Percentiles rank a stretch among this genome's conserved stretches.
Evolutionary conservation across 2,113 vertebrate species (phyloP).

Genomic region (Cavia aperea): DNA sequence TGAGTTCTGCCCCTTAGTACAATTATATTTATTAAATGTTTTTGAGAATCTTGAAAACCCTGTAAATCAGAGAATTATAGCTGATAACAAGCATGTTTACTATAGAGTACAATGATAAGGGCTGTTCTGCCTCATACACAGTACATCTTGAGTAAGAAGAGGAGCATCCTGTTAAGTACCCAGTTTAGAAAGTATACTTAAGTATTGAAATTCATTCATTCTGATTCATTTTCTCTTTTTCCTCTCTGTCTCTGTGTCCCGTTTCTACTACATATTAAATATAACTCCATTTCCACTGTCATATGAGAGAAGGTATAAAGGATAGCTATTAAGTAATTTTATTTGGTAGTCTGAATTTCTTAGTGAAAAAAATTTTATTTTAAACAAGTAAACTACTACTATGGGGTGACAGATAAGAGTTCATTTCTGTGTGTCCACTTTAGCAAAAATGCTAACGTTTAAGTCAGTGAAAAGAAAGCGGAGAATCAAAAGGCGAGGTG

Average conservation of each 20-base stretch:
- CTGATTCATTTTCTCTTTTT: neutral
- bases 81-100: rapidly evolving
- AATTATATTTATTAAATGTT: neutral
- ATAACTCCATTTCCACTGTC: neutral
- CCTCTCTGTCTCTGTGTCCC: neutral
- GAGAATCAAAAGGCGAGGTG: neutral
- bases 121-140: rapidly evolving
- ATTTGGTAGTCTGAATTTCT: neutral
- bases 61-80: neutral
- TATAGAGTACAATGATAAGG: rapidly evolving
- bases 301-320: neutral
- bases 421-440: neutral
- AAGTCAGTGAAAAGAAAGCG: neutral
- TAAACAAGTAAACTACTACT: neutral
- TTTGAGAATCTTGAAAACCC: neutral
- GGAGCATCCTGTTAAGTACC: neutral
- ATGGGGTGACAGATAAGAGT: neutral
- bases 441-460: neutral
- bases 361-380: neutral
- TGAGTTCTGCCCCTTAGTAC: neutral
- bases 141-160: neutral
- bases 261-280: neutral
- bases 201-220: neutral
- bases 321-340: neutral
- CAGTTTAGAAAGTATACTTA: neutral